Base-by-base conservation (phyloP, 2,888 invertebrate genomes). In the Perithous albicinctus region DNA sequence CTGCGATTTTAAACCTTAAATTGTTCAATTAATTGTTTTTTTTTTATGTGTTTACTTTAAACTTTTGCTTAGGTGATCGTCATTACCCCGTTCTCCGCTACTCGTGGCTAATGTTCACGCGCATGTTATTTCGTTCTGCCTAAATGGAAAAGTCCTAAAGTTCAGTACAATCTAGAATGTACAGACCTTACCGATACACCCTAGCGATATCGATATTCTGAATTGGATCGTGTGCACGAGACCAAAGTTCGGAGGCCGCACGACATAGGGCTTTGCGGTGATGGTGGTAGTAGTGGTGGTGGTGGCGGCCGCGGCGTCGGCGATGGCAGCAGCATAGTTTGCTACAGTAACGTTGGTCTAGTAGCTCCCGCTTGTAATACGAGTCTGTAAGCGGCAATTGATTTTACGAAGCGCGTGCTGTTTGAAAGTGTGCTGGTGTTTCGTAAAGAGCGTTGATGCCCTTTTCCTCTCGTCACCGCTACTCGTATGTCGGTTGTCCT, bases 381-480 rank as follows among this genome's bases (percentile, higher is more conserved):
- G 80, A 82, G 82, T 83, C 73, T 74, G 82, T 77, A 69, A 82
- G 73, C 59, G 77, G 54, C 77, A 61, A 85, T 85, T 83, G 77
- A 82, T 84, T 79, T 64, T 77, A 56, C 64, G 59, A 54, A 54
- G 73, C 51, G 63, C 69, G 32, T 59, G 46, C 59, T 59, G 15
- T 26, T 18, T 18, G 32, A 43, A 59, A 59, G 10, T 72, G 10
- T 72, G 72, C 59, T 32, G 46, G 23, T 72, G 72, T 59, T 32
- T 29, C 26, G 56, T 18, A 18, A 48, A 26, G n/a, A 46, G 26
- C 12, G 54, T 41, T 23, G 29, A 26, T 4, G 43, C 29, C 59
- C 32, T 46, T 61, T 69, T 38, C 38, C 32, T 67, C 67, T 54
- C 63, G 43, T 32, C 46, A 18, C 5, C 59, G 23, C n/a, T n/a